These are phyloP conservation scores for Drosophila mauritiana DNA, from an alignment of 1,140 invertebrate species.

Conservation along the genomic window DNA sequence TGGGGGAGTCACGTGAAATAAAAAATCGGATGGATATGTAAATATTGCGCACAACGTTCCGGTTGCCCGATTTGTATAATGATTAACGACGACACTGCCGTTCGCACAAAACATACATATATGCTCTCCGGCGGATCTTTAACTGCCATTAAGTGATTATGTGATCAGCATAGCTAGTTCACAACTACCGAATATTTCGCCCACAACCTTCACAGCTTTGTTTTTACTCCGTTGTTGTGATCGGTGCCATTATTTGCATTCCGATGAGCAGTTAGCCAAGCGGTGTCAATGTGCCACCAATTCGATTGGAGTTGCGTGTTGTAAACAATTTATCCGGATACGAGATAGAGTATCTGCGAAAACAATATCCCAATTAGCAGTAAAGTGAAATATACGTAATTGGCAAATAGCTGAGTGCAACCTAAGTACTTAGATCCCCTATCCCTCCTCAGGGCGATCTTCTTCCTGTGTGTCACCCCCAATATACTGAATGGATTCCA, in stretches of 20 bases:
- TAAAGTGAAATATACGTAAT: constrained; percentile 28
- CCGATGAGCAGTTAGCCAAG: constrained; percentile 37
- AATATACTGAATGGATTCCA: constrained; percentile 86
- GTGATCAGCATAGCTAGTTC: constrained; percentile 36
- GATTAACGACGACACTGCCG: constrained; percentile 35
- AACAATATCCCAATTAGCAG: constrained; percentile 62
- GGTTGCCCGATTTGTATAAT: constrained; percentile 72
- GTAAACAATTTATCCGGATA: constrained; percentile 52
- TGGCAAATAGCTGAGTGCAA: background rate
- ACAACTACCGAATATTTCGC: constrained; percentile 32
- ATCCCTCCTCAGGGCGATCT: constrained; percentile 80
- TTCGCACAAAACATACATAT: background rate
- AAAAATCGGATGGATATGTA: constrained; percentile 68
- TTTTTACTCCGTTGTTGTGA: constrained; percentile 55
- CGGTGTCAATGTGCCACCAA: constrained; percentile 63
- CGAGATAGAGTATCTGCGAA: constrained; percentile 21
- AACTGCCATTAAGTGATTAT: constrained; percentile 45
- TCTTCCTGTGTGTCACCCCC: constrained; percentile 85
- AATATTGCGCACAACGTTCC: constrained; percentile 70
- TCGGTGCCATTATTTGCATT: constrained; percentile 42
- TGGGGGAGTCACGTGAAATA: constrained; percentile 36
- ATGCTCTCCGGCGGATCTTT: constrained; percentile 13
- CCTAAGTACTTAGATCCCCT: constrained; percentile 5
- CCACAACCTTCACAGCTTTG: constrained; percentile 66
- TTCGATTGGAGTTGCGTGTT: constrained; percentile 62